Conservation (phyloP, 2,113 vertebrate genomes). For the Panthera leo region DNA sequence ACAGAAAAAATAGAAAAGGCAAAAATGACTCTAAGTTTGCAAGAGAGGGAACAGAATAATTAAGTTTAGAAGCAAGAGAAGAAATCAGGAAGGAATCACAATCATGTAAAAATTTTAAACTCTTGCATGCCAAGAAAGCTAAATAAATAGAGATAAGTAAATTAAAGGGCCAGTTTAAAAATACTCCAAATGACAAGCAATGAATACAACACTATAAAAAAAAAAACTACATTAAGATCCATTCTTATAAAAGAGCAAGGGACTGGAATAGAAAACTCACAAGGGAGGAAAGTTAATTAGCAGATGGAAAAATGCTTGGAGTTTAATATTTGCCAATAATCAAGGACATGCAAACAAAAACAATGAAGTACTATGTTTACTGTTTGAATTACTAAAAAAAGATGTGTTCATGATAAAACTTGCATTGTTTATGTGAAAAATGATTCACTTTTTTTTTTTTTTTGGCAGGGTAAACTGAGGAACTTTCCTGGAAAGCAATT, state of each 20-base stretch:
- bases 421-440: not conserved
- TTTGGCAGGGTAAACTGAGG: not conserved
- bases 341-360: constrained; percentile 20
- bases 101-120: not conserved
- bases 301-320: not conserved
- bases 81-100: not conserved
- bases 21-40: not conserved
- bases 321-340: constrained; percentile 1
- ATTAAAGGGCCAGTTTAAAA: not conserved
- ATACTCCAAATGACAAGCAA: not conserved
- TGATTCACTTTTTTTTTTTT: not conserved
- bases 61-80: not conserved
- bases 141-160: not conserved
- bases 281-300: constrained; percentile 10
- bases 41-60: not conserved
- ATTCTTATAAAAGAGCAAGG: not conserved
- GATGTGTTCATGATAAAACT: not conserved
- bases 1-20: not conserved
- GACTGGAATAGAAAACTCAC: not conserved
- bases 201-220: not conserved
- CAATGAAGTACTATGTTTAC: not conserved
- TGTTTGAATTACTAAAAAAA: constrained; percentile 35
- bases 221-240: not conserved
- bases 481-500: not conserved
- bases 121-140: not conserved